These are phyloP conservation scores for Hypena proboscidalis DNA, from an alignment of 2,888 invertebrate species.

Conservation along the genomic window DNA sequence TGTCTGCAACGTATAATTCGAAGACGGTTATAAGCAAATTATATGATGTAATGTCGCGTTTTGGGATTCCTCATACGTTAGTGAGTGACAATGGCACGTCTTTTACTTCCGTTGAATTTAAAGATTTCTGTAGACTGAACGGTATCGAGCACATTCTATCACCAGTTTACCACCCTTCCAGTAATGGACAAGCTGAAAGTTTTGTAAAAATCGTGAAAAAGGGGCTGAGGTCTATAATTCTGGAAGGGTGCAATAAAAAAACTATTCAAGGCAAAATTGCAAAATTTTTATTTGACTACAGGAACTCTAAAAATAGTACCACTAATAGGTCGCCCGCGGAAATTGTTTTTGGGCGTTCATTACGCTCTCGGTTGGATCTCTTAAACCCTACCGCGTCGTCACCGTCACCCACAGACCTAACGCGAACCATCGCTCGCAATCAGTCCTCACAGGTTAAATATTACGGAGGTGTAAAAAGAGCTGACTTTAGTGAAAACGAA, in stretches of 20 bases:
- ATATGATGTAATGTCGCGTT: slow-evolving; percentile 24
- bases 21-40: slow-evolving; percentile 19
- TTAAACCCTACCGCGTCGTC: slow-evolving; percentile 4
- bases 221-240: slow-evolving; percentile 7
- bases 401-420: slow-evolving; percentile 11
- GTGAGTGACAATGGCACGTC: slow-evolving; percentile 35
- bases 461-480: slow-evolving; percentile 2
- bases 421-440: slow-evolving; percentile 6
- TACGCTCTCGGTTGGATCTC: no score
- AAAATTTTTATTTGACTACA: slow-evolving; percentile 5
- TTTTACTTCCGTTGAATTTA: slow-evolving; percentile 25
- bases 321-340: slow-evolving; percentile 5
- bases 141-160: slow-evolving; percentile 29
- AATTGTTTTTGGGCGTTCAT: slow-evolving; percentile 4
- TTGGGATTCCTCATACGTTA: slow-evolving; percentile 18
- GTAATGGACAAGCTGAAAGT: slow-evolving; percentile 24
- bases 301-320: slow-evolving; percentile 8
- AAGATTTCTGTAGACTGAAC: slow-evolving; percentile 26
- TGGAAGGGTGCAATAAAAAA: no score
- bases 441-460: no score
- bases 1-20: slow-evolving; percentile 11
- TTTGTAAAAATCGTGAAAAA: slow-evolving; percentile 31
- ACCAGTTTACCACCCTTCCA: slow-evolving; percentile 18
- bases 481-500: slow-evolving; percentile 7
- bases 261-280: no score